Conservation (phyloP, 2,888 invertebrate species). For the Lycocerus yunnanus region DNA sequence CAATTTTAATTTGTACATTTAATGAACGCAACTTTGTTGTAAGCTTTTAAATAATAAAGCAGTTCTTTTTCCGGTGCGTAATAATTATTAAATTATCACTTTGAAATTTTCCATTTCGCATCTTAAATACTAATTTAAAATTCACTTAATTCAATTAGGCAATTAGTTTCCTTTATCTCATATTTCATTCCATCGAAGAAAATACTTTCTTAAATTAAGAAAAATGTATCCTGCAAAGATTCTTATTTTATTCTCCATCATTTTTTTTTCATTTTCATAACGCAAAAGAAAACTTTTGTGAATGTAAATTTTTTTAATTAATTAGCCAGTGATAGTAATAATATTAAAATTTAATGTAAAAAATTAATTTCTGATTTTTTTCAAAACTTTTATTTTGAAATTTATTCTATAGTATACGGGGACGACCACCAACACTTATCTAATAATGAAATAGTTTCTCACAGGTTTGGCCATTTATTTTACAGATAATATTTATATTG, state of each 20-base stretch:
- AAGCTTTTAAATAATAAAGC: not conserved
- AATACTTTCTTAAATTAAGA: no score
- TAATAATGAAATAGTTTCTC: not conserved
- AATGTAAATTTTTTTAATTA: no score
- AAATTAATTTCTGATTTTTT: no score
- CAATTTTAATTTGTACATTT: not conserved
- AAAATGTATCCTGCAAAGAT: not conserved
- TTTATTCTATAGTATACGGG: no score
- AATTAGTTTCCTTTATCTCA: not conserved
- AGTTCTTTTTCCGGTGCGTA: not conserved
- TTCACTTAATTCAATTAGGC: not conserved
- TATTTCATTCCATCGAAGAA: not conserved
- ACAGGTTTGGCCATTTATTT: not conserved
- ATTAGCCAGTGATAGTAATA: no score
- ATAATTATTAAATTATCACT: not conserved
- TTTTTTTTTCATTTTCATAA: no score
- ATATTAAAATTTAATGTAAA: no score
- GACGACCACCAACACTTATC: not conserved
- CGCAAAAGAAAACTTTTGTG: no score
- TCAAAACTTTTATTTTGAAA: not conserved
- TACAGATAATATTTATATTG: not conserved
- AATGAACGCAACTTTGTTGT: not conserved
- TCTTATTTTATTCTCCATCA: not conserved
- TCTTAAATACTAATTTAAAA: not conserved
- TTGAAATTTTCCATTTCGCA: not conserved